These are phyloP conservation scores for Catharus ustulatus DNA, from an alignment of 2,797 vertebrate species.

Conservation along the genomic window DNA sequence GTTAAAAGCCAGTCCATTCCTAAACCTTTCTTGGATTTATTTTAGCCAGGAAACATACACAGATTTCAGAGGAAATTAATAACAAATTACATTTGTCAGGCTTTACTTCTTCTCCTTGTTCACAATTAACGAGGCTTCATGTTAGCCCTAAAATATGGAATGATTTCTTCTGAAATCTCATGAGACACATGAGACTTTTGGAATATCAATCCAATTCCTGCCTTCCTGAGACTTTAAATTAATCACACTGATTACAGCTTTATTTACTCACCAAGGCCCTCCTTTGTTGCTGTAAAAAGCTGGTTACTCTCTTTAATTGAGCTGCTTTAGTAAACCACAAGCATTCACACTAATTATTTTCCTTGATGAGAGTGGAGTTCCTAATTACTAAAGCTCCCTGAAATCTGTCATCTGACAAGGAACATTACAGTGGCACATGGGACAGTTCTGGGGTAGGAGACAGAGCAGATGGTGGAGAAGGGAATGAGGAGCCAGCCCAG, in stretches of 20 bases:
- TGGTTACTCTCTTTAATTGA: conserved; percentile 79
- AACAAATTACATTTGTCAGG: conserved; percentile 7
- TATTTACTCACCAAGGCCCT: conserved; percentile 80
- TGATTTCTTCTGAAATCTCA: conserved; percentile 51
- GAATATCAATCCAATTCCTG: conserved; percentile 72
- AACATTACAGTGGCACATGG: neutral
- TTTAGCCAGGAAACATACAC: neutral
- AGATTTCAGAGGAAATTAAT: neutral
- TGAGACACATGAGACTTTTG: conserved; percentile 56
- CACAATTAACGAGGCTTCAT: conserved; percentile 44
- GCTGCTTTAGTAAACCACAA: conserved; percentile 73
- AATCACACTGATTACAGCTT: conserved; percentile 80
- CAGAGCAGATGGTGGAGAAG: neutral
- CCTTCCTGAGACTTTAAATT: conserved; percentile 75
- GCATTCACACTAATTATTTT: conserved; percentile 79
- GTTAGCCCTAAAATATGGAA: conserved; percentile 17
- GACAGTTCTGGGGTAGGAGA: neutral
- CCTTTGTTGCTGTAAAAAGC: conserved; percentile 77
- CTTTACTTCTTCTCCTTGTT: conserved; percentile 16
- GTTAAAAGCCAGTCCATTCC: neutral
- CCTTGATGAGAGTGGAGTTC: conserved; percentile 76
- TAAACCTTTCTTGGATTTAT: neutral
- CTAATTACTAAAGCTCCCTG: conserved; percentile 74
- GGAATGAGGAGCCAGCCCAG: neutral
- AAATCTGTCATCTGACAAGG: conserved; percentile 51